Conservation (phyloP, 1,140 invertebrate species). For the Sycophaga agraensis region DNA sequence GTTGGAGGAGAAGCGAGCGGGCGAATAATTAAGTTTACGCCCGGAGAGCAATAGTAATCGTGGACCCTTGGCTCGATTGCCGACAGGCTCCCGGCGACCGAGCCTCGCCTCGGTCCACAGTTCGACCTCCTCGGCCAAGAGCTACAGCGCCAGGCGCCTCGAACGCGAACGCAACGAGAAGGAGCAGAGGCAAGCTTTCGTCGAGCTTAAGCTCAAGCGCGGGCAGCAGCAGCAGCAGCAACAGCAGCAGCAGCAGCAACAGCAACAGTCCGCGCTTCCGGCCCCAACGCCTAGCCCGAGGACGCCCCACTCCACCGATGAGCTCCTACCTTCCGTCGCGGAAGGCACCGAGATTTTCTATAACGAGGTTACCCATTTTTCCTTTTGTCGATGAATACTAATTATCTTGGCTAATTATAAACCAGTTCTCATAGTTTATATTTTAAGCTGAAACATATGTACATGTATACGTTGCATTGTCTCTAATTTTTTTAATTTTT, state of each 20-base stretch:
- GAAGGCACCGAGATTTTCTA: conserved; percentile 67
- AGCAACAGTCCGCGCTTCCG: conserved; percentile 47
- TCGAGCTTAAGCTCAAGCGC: conserved; percentile 67
- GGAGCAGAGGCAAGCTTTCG: conserved; percentile 71
- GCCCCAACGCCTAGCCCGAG: conserved; percentile 72
- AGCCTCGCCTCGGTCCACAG: conserved; percentile 79
- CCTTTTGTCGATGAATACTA: background rate
- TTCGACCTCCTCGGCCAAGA: conserved; percentile 74
- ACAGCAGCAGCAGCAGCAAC: conserved; percentile 41
- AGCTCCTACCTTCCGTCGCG: conserved; percentile 72
- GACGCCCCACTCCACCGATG: conserved; percentile 75
- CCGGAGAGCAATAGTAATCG: no score
- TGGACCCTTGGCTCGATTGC: no score
- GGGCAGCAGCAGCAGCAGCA: conserved; percentile 40
- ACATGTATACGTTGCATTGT: no score
- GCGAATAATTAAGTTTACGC: no score
- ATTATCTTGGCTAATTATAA: no score
- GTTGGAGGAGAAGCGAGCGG: no score
- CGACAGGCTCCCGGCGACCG: conserved; percentile 76
- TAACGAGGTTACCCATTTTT: conserved; percentile 41
- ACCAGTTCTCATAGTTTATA: no score
- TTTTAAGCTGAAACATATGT: no score
- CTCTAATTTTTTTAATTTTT: no score
- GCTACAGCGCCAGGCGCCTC: conserved; percentile 74
- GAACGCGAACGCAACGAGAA: conserved; percentile 77